Evolutionary conservation across 2,797 vertebrate genomes (phyloP), one percentile per base, ranked within the genome.

Genomic region (Platalea minor): DNA sequence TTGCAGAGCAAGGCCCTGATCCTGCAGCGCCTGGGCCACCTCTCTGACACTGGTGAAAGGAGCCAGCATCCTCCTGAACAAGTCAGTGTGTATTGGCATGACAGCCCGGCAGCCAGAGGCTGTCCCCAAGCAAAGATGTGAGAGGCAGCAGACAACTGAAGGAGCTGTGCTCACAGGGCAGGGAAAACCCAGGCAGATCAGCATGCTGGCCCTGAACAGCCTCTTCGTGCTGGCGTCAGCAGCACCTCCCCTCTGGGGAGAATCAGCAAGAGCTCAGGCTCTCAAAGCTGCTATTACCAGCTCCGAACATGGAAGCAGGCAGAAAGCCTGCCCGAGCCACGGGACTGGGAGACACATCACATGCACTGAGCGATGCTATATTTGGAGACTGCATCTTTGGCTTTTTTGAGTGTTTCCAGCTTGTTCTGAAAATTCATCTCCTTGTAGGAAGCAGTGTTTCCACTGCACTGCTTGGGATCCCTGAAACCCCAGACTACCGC

Each of bases 401-500:
- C 45, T 57, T 70, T 88, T 95, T 77, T 87, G 54, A 97, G 51
- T 70, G 63, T 82, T 93, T 94, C 41, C 81, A 92, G 56, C 57
- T 94, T 57, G 48, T 57, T 95, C 78, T 83, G 72, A 85, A 88
- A 91, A 74, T 37, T 64, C 64, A 56, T 45, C 13, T 88, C 37
- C 84, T 60, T 33, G 39, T 7, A 67, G 53, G 67, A 92, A 77
- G 84, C 63, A 67, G 56, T 7, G 13, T 56, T 81, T 45, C 45
- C 33, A 64, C 20, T 18, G 54, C 35, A 12, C 39, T 35, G 59
- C 70, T 67, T 51, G 67, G 39, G 39, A 79, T n/a, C 59, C 74
- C 77, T 45, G 59, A 82, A 61, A 72, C 7, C 13, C 37, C 3
- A 0, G 39, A 56, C 18, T 14, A 13, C 15, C 1, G 2, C 41